Percentiles rank a stretch among this genome's conserved stretches.
These are phyloP conservation scores for Hesperia comma DNA, from an alignment of 2,888 invertebrate genomes.

Conservation along the genomic window DNA sequence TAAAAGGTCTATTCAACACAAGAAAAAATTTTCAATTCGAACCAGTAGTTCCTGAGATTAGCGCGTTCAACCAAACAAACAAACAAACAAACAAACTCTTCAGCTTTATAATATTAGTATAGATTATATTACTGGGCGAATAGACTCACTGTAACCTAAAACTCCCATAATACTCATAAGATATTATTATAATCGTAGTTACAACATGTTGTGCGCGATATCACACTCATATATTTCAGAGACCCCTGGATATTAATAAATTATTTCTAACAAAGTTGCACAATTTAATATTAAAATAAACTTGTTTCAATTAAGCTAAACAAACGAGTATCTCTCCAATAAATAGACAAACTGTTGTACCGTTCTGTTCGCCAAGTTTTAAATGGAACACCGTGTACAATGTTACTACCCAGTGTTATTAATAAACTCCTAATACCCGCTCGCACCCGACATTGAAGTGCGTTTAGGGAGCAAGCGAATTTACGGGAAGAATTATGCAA, in stretches of 20 bases:
- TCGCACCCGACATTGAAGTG: constrained; percentile 11
- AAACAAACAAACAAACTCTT: too few relatives aligned
- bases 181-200: neutral
- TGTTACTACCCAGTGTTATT: constrained; percentile 6
- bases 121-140: too few relatives aligned
- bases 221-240: neutral
- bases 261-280: neutral
- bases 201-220: neutral
- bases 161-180: too few relatives aligned
- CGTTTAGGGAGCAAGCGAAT: constrained; percentile 16
- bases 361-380: constrained; percentile 7
- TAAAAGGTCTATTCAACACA: too few relatives aligned
- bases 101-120: too few relatives aligned
- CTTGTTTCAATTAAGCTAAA: constrained; percentile 15
- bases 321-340: constrained; percentile 13
- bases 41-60: too few relatives aligned
- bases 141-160: too few relatives aligned
- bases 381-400: constrained; percentile 7
- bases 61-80: too few relatives aligned
- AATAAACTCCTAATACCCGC: constrained; percentile 22
- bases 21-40: too few relatives aligned
- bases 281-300: constrained; percentile 3
- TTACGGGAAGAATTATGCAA: constrained; percentile 50
- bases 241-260: neutral
- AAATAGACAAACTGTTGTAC: constrained; percentile 13